These are phyloP conservation scores for Poeciliopsis infans DNA, from an alignment of 2,797 vertebrate species.

Conservation along the genomic window DNA sequence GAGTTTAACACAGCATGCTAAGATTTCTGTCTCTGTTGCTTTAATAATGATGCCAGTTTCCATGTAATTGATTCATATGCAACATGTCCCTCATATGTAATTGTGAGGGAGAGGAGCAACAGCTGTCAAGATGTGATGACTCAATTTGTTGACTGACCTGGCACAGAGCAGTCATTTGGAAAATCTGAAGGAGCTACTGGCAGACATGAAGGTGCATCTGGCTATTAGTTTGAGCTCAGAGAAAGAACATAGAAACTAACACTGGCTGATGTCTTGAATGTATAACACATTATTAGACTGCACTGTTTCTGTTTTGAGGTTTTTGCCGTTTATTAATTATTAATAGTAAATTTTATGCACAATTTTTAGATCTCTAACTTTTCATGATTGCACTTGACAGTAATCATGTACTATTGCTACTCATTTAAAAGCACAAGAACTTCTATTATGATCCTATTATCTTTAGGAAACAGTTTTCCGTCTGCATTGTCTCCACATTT, in stretches of 20 bases:
- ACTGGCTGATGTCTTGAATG: slow-evolving; percentile 1
- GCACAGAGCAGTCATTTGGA: slow-evolving; percentile 71
- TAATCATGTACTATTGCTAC: background rate
- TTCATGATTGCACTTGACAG: background rate
- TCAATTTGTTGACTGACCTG: slow-evolving; percentile 73
- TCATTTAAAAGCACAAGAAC: background rate
- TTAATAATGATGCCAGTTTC: slow-evolving; percentile 23
- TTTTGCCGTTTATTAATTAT: background rate
- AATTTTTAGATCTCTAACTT: background rate
- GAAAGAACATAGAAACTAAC: slow-evolving; percentile 25
- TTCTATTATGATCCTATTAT: background rate
- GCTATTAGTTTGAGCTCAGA: slow-evolving; percentile 57
- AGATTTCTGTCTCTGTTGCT: slow-evolving; percentile 12
- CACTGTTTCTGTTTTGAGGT: background rate
- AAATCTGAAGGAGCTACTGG: slow-evolving; percentile 64
- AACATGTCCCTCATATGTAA: slow-evolving; percentile 23
- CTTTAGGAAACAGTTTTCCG: background rate
- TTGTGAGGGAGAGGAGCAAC: slow-evolving; percentile 46
- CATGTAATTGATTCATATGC: slow-evolving; percentile 40
- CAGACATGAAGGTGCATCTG: slow-evolving; percentile 71
- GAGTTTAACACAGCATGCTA: background rate
- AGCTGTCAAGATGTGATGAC: slow-evolving; percentile 73
- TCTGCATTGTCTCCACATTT: background rate
- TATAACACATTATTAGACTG: background rate
- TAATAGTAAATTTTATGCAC: background rate